Evolutionary conservation across 2,113 vertebrate species (phyloP), one percentile per base, ranked within the genome.

Genomic region (Ammodytes dubius): DNA sequence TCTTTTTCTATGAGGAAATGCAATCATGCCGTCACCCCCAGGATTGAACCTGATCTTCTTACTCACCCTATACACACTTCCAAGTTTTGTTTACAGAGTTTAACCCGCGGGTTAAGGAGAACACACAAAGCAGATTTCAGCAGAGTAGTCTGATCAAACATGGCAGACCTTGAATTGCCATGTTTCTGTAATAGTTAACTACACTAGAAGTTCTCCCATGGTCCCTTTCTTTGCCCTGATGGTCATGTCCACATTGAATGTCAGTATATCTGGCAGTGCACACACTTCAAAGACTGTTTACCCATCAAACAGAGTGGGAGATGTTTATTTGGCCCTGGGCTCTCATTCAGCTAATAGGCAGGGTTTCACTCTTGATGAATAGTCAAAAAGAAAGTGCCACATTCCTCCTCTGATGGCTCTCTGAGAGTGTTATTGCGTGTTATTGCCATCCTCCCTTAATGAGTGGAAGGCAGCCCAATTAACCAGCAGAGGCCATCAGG

Each of bases 241-340:
- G 64, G 87, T 80, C 83, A 68, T 74, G 86, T 91, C 70, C 85
- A 89, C 87, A 89, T 68, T 61, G 45, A 42, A 73, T 45, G 42
- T 89, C 85, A 81, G 45, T 66, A 60, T 79, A 60, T 79, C 75
- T 85, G 73, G 64, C 69, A 83, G 61, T 11, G 57, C 76, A 56
- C 76, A 56, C 83, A 82, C 85, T 88, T 91, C 79, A 90, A 92
- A 90, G 84, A 74, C 35, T 92, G 88, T 94, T 94, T 92, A 88
- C 87, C 78, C 75, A 88, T 89, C 86, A 86, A 92, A 90, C 88
- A 91, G 79, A 88, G 76, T 78, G 78, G 80, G 87, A 87, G 71
- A 78, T 87, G 90, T 90, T 92, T 91, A 89, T 88, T 82, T 85
- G 85, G 86, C 89, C 82, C 85, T 58, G 64, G 81, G 87, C 86